These are phyloP conservation scores for Pocillopora damicornis DNA, from an alignment of 64 coral and sea anemone genomes.

Conservation along the genomic window DNA sequence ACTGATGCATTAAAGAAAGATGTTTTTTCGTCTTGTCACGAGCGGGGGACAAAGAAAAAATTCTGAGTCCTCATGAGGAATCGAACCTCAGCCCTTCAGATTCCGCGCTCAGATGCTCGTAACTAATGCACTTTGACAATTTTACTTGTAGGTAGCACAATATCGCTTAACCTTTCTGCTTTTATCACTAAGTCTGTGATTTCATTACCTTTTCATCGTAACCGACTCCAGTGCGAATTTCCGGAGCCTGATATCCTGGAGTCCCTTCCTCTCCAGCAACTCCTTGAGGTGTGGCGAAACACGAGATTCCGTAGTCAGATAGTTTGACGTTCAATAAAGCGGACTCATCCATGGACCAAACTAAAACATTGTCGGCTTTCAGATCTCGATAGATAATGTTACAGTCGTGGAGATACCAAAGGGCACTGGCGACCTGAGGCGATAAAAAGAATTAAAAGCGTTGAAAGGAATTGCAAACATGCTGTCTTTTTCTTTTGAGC, in stretches of 20 bases:
- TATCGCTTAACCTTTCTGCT: neutral
- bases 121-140: too few species aligned
- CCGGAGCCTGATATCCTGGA: slow-evolving; percentile 96
- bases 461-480: too few species aligned
- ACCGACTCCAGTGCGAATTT: slow-evolving; percentile 79
- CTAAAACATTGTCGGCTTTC: slow-evolving; percentile 89
- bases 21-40: too few species aligned
- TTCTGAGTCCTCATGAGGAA: neutral
- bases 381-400: slow-evolving; percentile 97
- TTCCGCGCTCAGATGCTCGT: too few species aligned
- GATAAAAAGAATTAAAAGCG: neutral
- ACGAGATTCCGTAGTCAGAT: slow-evolving; percentile 95
- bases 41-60: too few species aligned
- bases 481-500: too few species aligned
- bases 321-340: slow-evolving; percentile 84
- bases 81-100: too few species aligned
- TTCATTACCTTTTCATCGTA: slow-evolving; percentile 90
- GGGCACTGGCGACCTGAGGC: slow-evolving; percentile 74
- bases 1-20: neutral
- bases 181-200: neutral
- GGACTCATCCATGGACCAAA: slow-evolving; percentile 67
- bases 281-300: slow-evolving; percentile 94
- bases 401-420: slow-evolving; percentile 94
- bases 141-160: neutral
- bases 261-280: slow-evolving; percentile 97